Percentiles rank a stretch among this genome's conserved stretches.
These are phyloP conservation scores for Erebia ligea DNA, from an alignment of 2,888 invertebrate genomes.

Conservation along the genomic window DNA sequence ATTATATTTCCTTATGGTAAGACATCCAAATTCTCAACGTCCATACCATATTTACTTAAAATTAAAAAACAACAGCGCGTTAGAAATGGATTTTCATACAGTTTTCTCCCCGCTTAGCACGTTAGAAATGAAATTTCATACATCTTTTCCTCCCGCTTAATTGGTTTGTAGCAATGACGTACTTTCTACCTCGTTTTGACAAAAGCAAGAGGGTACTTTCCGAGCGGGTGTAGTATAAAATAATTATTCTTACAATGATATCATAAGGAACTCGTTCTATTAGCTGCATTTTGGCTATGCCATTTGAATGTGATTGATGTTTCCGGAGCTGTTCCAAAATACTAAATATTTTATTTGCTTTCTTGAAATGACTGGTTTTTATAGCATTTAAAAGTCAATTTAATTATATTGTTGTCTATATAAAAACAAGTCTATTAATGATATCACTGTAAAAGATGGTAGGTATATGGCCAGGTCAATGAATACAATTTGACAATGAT, in stretches of 20 bases:
- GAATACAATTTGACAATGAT: not conserved
- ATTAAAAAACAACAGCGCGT: no score
- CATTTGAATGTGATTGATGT: conserved; percentile 2
- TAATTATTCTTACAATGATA: not conserved
- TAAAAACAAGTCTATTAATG: not conserved
- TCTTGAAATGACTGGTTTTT: not conserved
- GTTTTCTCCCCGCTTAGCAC: no score
- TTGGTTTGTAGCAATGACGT: no score
- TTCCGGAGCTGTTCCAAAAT: not conserved
- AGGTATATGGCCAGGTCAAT: not conserved
- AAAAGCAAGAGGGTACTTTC: no score
- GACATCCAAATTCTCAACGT: no score
- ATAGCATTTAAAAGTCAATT: not conserved
- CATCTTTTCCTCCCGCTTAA: no score
- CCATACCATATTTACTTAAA: no score
- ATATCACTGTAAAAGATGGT: not conserved
- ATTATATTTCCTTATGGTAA: no score
- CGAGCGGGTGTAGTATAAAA: no score
- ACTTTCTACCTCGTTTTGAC: no score
- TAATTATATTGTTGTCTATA: not conserved
- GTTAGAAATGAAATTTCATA: no score
- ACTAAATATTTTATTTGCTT: conserved; percentile 1
- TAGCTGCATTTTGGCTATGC: not conserved
- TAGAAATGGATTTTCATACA: no score
- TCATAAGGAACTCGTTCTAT: not conserved